phyloP scores from a whole-genome alignment of 2,888 invertebrate species.

The Scrobipalpa costella region DNA sequence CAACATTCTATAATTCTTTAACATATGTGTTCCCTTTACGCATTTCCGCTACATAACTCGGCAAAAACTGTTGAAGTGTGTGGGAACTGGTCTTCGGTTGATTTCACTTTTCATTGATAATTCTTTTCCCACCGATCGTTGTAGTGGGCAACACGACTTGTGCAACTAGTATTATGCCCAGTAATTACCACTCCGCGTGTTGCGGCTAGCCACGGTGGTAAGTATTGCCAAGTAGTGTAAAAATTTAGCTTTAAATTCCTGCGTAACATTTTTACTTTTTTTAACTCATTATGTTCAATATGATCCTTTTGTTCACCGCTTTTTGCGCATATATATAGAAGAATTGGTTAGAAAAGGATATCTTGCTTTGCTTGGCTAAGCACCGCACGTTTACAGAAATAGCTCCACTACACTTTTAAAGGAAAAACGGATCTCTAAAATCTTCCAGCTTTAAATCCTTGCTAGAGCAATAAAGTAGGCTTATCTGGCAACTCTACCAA shows the following conservation, averaged over 20 bases:
- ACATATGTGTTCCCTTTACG: constrained; percentile 19
- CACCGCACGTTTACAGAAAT: constrained; percentile 7
- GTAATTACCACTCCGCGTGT: constrained; percentile 28
- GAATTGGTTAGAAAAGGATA: neutral
- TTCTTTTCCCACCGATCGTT: constrained; percentile 30
- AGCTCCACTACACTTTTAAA: neutral
- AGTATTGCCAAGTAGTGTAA: constrained; percentile 15
- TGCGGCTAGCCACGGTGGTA: constrained; percentile 22
- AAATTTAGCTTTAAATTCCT: constrained; percentile 8
- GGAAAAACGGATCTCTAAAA: constrained; percentile 6
- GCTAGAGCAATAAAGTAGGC: constrained; percentile 1
- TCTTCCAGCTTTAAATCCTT: constrained; percentile 11
- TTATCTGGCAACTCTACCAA: constrained; percentile 29
- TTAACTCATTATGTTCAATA: constrained; percentile 6
- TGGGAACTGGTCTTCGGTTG: constrained; percentile 26
- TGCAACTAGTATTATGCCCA: constrained; percentile 29
- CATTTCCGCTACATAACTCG: constrained; percentile 16
- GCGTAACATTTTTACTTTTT: neutral
- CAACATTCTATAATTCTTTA: constrained; percentile 4
- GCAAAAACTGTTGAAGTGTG: constrained; percentile 21
- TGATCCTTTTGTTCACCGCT: neutral
- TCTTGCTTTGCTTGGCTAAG: neutral
- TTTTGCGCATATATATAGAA: neutral
- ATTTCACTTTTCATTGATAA: constrained; percentile 30
- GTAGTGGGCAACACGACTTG: constrained; percentile 26